Percentiles rank a stretch among this genome's conserved stretches.
These are phyloP conservation scores for Drosophila micromelanica DNA, from an alignment of 1,140 invertebrate species.

Conservation along the genomic window DNA sequence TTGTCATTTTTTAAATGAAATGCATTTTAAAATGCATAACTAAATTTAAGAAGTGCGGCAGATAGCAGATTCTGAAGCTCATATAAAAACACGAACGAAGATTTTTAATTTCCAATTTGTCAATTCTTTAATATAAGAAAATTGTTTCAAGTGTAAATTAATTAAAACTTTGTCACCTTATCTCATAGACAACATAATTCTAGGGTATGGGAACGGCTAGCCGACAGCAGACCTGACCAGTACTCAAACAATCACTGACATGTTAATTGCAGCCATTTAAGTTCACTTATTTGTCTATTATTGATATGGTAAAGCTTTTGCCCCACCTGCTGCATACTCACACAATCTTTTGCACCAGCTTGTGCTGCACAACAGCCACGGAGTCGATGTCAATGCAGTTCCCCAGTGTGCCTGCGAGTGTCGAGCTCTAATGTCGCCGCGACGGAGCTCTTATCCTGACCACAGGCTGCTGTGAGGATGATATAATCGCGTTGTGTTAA, in stretches of 20 bases:
- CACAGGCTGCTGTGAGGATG: slow-evolving; percentile 25
- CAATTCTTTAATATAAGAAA: no score
- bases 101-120: no score
- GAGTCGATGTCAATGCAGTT: slow-evolving; percentile 84
- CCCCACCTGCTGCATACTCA: slow-evolving; percentile 57
- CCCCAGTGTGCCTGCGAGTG: slow-evolving; percentile 76
- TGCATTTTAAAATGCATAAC: no score
- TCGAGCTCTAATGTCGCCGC: slow-evolving; percentile 45
- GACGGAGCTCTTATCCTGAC: slow-evolving; percentile 22
- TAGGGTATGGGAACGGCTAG: slow-evolving; percentile 15
- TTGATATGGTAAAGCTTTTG: slow-evolving; percentile 33
- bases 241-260: not conserved
- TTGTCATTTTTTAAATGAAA: no score
- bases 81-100: no score
- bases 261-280: slow-evolving; percentile 54
- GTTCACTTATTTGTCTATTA: slow-evolving; percentile 65
- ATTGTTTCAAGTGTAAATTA: no score
- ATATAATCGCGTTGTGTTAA: slow-evolving; percentile 54
- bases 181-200: not conserved
- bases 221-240: not conserved
- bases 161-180: no score
- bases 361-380: slow-evolving; percentile 83
- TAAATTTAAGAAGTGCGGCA: no score
- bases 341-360: slow-evolving; percentile 79
- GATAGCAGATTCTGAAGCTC: no score